Evolutionary conservation across 1,140 invertebrate species (phyloP), one percentile per base, ranked within the genome.

Genomic region (Idris sp.): DNA sequence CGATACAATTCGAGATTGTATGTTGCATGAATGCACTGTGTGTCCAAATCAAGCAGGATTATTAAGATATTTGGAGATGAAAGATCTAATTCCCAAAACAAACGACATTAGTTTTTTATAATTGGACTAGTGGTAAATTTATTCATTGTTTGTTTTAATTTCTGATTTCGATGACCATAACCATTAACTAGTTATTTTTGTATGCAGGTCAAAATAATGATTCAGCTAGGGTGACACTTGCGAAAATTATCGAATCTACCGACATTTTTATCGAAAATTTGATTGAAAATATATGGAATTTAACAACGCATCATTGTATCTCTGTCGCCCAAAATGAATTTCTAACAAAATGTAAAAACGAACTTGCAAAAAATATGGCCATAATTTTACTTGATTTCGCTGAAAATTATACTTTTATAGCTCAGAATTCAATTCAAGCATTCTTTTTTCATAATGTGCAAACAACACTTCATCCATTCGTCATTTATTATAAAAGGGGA

Each of bases 331-430:
- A 64, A 22, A 18, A 1, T 13, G 11, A 10, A 0, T 51, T 33
- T 41, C 11, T 41, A 1, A 30, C 35, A 10, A 19, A 43, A 2
- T 9, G 4, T 7, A 51, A 64, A 13, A 1, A 51, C 11, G 4
- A 40, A 13, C 33, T 64, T 33, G 9, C 15, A 31, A 1, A 25
- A 5, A 35, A 38, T 19, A 41, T 22, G 2, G 28, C 25, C 3
- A 22, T 64, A 9, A 10, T 64, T 40, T n/a, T 31, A 13, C 13
- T 48, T 30, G 59, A 64, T 64, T 64, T 64, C 22, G 33, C 35
- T 18, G 46, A 64, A 31, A 64, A 64, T 41, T 51, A 40, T 22
- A 31, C 44, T 0, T 48, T 64, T 19, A 51, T 64, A n/a, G 36
- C 30, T 4, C 59, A 64, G 11, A 36, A 64, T 31, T 38, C 59